Base-by-base conservation (phyloP, 2,888 invertebrate species). In the Tetramorium bicarinatum region DNA sequence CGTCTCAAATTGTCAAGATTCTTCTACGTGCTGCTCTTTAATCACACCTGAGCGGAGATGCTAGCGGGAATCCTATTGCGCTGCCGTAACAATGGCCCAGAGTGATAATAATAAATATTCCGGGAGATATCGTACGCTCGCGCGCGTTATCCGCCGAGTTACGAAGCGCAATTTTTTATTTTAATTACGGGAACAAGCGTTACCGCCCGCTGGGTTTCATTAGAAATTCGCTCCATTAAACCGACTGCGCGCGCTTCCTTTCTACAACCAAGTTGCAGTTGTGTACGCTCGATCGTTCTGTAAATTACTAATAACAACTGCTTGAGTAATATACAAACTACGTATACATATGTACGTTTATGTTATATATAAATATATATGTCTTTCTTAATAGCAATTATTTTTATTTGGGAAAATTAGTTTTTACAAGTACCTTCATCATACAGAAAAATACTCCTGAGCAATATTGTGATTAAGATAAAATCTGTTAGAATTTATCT, bases 1-100 rank as follows among this genome's bases (percentile, higher is more conserved):
- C 85, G 86, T 88, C 87, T 88, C 86, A 88, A 79, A 79, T 79
- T 88, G 88, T 88, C 88, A 82, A 76, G 67, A n/a, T 83, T 82
- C 87, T 87, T 88, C 79, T 80, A 80, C 79, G 79, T 80, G 79
- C 79, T 80, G 79, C 79, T 80, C 79, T 72, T 80, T 80, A 80
- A 80, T 80, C 79, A 80, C 79, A 71, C 72, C 72, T 59, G 47
- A 72, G 71, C 79, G 79, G 75, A 71, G 79, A 80, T 80, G 79
- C 59, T 61, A 80, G 72, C 79, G 72, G 79, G 79, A 80, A 80
- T 80, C 79, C 72, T 80, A 80, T 80, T 80, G 79, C 79, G 72
- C 72, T 54, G 38, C 71, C 38, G 79, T 80, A 80, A 80, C 79
- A 80, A 80, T 80, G 79, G 79, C 79, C 38, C 79, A 47, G 79